Evolutionary conservation across 2,797 vertebrate genomes (phyloP), one percentile per base, ranked within the genome.

Genomic region (Austrolebias charrua): DNA sequence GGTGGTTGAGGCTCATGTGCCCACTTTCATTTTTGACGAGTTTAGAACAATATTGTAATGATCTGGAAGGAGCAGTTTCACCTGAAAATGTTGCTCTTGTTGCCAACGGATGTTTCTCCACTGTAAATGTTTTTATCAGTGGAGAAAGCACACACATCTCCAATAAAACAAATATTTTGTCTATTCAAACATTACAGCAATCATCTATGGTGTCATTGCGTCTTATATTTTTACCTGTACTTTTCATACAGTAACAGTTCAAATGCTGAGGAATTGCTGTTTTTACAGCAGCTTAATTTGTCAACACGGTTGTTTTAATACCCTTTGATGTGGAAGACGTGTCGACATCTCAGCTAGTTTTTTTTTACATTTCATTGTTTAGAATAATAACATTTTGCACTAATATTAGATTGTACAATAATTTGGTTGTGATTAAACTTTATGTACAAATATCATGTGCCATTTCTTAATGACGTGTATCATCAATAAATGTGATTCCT

Each of bases 1-100:
- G 97, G 96, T 98, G 79, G 97, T 95, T 3, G 97, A 99, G 91
- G 97, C 98, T 28, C 96, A 99, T 0, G 95, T 99, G 73, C 98
- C 97, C 61, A 98, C 93, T 90, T 99, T 98, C 89, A 96, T 99
- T 82, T 97, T 98, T 76, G 98, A 99, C 78, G 96, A 98, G 69
- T 99, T 99, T 88, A 92, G 96, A 81, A 98, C 96, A 31, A 90
- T 96, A 74, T 81, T 98, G 4, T 98, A 90, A 95, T 74, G 29
- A 73, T 65, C 44, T 50, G 53, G 55, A 77, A 52, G 56, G 69
- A 67, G 52, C 11, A 8, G 57, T 66, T 47, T 66, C 60, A 38
- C 58, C 64, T 38, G 1, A 55, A 31, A 42, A 51, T 33, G 0
- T 5, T 43, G 29, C 18, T 53, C 62, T 64, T 77, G 35, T 66